Conservation (phyloP, 2,113 vertebrate genomes). For the Paracyprichromis sp. region DNA sequence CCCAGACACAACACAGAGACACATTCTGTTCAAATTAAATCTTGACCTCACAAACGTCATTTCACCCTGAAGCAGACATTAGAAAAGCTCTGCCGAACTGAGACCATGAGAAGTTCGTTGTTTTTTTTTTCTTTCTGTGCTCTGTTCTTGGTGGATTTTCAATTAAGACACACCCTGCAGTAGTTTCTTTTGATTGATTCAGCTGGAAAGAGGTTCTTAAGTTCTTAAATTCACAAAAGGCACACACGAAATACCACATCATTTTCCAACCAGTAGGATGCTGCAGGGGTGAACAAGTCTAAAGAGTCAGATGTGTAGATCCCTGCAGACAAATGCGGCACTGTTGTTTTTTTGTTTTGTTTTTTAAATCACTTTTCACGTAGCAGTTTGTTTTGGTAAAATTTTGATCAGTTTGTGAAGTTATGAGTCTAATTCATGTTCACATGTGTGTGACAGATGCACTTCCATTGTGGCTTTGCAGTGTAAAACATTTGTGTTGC, state of each 20-base stretch:
- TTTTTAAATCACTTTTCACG: neutral
- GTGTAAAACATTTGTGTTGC: neutral
- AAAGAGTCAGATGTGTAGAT: neutral
- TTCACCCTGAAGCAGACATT: neutral
- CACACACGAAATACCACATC: neutral
- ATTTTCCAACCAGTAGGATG: neutral
- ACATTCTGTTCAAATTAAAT: conserved; percentile 32
- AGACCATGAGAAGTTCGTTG: neutral
- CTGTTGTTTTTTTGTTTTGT: neutral
- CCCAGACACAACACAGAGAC: conserved; percentile 34
- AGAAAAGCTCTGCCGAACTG: neutral
- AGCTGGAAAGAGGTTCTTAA: neutral
- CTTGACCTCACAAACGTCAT: conserved; percentile 25
- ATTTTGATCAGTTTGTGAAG: neutral
- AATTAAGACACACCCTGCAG: neutral
- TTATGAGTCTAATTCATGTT: neutral
- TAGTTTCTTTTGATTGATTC: neutral
- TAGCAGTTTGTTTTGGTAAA: neutral
- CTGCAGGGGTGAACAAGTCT: neutral
- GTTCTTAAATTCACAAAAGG: neutral
- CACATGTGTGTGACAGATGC: neutral
- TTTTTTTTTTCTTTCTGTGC: neutral
- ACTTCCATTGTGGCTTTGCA: neutral
- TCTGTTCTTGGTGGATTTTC: conserved; percentile 8
- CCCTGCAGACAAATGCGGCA: neutral